Evolutionary conservation across 2,888 invertebrate genomes (phyloP).

Genomic region (Euphydryas editha): DNA sequence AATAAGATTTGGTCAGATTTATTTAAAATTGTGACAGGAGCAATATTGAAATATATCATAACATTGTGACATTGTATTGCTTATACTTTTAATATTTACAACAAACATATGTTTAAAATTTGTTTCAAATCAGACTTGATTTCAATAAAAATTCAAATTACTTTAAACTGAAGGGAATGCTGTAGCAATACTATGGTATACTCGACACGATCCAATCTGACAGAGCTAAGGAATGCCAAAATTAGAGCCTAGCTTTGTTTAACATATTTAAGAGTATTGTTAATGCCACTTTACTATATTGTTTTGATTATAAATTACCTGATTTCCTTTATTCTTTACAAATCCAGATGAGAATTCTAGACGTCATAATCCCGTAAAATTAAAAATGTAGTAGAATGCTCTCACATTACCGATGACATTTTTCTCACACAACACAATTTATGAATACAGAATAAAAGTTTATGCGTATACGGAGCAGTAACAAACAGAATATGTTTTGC

Average conservation of each 20-base stretch:
- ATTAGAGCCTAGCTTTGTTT: constrained; percentile 75
- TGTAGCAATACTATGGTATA: constrained; percentile 48
- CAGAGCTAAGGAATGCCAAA: constrained; percentile 78
- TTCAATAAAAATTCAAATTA: neutral
- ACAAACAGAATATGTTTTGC: constrained; percentile 53
- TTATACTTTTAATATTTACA: neutral
- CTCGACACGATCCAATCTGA: constrained; percentile 64
- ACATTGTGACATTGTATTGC: constrained; percentile 6
- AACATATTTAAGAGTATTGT: constrained; percentile 44
- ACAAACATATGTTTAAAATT: neutral
- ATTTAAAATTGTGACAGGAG: constrained; percentile 1
- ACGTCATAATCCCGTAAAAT: constrained; percentile 76
- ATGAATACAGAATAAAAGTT: constrained; percentile 52
- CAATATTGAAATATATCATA: constrained; percentile 4
- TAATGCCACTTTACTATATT: constrained; percentile 37
- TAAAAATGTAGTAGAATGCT: constrained; percentile 73
- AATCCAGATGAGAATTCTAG: constrained; percentile 64
- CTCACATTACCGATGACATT: constrained; percentile 84
- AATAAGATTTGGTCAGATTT: constrained; percentile 3
- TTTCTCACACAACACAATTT: constrained; percentile 66
- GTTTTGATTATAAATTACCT: constrained; percentile 59
- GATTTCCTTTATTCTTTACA: constrained; percentile 62
- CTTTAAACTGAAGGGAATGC: constrained; percentile 38
- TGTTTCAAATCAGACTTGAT: neutral
- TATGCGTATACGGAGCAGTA: constrained; percentile 53